phyloP scores from a whole-genome alignment of 2,113 vertebrate genomes.

The Salvator merianae region DNA sequence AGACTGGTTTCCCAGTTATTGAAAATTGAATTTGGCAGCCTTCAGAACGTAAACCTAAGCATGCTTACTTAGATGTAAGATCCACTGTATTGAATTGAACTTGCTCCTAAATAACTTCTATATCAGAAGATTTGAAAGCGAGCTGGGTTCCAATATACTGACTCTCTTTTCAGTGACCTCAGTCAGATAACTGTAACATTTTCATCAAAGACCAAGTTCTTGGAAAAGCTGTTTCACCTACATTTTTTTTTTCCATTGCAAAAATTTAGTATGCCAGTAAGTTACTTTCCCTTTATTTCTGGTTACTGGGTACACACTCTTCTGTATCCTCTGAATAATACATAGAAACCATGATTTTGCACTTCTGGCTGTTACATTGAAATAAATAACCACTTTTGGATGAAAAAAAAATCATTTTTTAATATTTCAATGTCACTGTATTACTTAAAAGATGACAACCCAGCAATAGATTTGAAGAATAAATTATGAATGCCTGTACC shows the following conservation, averaged over 20 bases:
- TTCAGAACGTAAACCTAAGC: too few relatives aligned
- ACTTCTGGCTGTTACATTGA: conserved; percentile 31
- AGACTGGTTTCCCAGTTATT: too few relatives aligned
- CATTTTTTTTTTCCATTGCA: not conserved
- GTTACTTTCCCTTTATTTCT: not conserved
- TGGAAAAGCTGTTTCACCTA: not conserved
- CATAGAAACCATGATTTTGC: conserved; percentile 48
- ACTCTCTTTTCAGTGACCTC: too few relatives aligned
- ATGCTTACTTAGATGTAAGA: too few relatives aligned
- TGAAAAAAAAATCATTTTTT: conserved; percentile 10
- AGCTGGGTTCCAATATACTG: too few relatives aligned
- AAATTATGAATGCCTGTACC: fast-evolving
- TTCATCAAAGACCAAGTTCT: too few relatives aligned
- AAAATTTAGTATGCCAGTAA: not conserved
- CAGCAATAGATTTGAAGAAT: conserved; percentile 14
- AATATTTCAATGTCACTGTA: conserved; percentile 17
- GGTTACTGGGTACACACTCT: conserved; percentile 31
- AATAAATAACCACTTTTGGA: conserved; percentile 33
- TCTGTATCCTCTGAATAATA: not conserved
- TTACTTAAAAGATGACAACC: conserved; percentile 35
- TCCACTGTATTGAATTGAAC: too few relatives aligned
- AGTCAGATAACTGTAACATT: too few relatives aligned
- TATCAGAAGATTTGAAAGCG: too few relatives aligned
- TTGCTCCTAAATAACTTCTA: too few relatives aligned
- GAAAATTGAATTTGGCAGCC: too few relatives aligned